Percentiles rank a stretch among this genome's conserved stretches.
phyloP scores from a whole-genome alignment of 1,140 invertebrate species.

The Helicoverpa zea region DNA sequence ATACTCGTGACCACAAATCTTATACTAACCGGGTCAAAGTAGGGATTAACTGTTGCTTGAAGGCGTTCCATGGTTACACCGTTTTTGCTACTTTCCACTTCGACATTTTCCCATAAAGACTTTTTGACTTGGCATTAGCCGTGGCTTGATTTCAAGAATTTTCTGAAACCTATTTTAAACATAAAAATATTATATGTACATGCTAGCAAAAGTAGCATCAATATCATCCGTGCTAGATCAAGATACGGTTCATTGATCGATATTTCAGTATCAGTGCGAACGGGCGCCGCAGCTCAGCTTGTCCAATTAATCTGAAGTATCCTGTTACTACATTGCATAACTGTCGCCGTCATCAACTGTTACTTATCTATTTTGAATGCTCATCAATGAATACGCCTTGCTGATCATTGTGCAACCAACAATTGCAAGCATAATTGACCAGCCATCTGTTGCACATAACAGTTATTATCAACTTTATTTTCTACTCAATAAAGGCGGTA shows the following conservation, averaged over 20 bases:
- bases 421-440: constrained; percentile 35
- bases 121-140: too few species aligned
- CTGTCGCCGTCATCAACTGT: constrained; percentile 28
- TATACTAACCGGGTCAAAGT: neutral
- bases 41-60: neutral
- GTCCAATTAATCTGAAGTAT: neutral
- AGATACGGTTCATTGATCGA: neutral
- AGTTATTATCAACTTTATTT: neutral
- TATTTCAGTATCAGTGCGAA: neutral
- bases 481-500: neutral
- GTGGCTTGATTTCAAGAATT: too few species aligned
- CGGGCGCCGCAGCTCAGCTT: neutral
- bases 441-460: neutral
- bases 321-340: constrained; percentile 4
- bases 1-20: neutral
- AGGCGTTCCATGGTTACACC: neutral
- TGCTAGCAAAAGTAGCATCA: too few species aligned
- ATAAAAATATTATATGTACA: too few species aligned
- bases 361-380: constrained; percentile 42
- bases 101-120: too few species aligned
- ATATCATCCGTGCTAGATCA: too few species aligned
- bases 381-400: constrained; percentile 42
- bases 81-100: too few species aligned
- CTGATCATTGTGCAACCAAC: constrained; percentile 44
- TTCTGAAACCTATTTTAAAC: too few species aligned